These are phyloP conservation scores for Agrotis exclamationis DNA, from an alignment of 2,888 invertebrate species.

Conservation along the genomic window DNA sequence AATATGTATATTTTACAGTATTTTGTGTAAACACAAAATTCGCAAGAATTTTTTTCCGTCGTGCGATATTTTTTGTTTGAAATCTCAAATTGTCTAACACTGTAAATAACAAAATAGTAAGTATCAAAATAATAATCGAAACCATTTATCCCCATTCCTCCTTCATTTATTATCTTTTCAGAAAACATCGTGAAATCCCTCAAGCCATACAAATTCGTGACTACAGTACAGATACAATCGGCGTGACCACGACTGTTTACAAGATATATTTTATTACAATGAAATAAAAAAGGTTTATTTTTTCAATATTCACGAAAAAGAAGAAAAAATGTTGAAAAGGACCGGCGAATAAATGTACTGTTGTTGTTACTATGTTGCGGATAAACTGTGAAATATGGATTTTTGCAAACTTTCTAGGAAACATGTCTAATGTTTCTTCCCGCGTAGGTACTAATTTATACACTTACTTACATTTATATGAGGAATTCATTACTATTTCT, in stretches of 20 bases:
- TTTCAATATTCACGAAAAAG: constrained; percentile 2
- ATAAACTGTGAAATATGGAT: neutral
- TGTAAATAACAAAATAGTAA: neutral
- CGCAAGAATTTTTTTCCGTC: no score
- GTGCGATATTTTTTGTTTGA: no score
- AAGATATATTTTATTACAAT: constrained; percentile 29
- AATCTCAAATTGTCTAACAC: no score
- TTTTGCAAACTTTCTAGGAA: constrained; percentile 16
- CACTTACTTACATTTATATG: neutral
- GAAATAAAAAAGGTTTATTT: neutral
- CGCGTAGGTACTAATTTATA: neutral
- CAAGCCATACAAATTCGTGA: constrained; percentile 37
- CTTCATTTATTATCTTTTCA: constrained; percentile 8
- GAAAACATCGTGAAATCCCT: constrained; percentile 36
- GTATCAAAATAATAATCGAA: neutral
- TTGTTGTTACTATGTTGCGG: constrained; percentile 12
- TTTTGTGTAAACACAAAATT: no score
- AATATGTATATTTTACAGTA: no score
- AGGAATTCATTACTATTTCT: neutral
- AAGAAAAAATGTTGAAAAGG: constrained; percentile 1
- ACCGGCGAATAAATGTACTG: neutral
- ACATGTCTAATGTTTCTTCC: neutral
- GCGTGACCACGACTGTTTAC: constrained; percentile 33
- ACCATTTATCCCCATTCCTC: neutral
- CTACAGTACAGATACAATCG: constrained; percentile 20